Conservation (phyloP, 2,888 invertebrate genomes). For the Pristionchus maxplancki region DNA sequence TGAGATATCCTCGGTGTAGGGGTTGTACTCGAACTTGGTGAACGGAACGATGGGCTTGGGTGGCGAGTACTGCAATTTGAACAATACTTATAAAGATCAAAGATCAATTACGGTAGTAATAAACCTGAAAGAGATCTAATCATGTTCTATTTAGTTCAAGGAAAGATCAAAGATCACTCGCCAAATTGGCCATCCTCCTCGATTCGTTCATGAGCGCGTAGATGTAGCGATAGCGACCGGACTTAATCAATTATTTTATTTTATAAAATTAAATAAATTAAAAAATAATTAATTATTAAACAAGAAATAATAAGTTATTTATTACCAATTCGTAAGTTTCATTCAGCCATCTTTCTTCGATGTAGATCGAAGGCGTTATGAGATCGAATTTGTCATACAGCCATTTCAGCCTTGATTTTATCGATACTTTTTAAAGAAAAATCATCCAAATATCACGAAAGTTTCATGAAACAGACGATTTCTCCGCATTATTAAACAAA, state of each 20-base stretch:
- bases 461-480: no score
- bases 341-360: not conserved
- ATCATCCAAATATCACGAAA: no score
- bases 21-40: conserved; percentile 72
- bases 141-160: no score
- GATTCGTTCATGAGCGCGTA: conserved; percentile 58
- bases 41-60: conserved; percentile 61
- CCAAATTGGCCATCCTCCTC: conserved; percentile 51
- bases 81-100: not conserved
- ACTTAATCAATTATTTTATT: not conserved
- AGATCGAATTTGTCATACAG: conserved; percentile 55
- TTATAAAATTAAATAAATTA: no score
- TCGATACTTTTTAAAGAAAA: not conserved
- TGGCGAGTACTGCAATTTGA: conserved; percentile 48
- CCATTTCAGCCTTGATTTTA: conserved; percentile 56
- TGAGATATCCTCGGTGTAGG: conserved; percentile 54
- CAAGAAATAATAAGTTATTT: no score
- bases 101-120: no score
- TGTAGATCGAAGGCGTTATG: conserved; percentile 57
- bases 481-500: no score
- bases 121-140: no score
- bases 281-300: no score
- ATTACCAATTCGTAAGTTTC: not conserved
- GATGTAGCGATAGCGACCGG: conserved; percentile 39
- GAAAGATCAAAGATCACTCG: not conserved